Conservation (phyloP, 2,113 vertebrate species). For the Colaptes auratus region DNA sequence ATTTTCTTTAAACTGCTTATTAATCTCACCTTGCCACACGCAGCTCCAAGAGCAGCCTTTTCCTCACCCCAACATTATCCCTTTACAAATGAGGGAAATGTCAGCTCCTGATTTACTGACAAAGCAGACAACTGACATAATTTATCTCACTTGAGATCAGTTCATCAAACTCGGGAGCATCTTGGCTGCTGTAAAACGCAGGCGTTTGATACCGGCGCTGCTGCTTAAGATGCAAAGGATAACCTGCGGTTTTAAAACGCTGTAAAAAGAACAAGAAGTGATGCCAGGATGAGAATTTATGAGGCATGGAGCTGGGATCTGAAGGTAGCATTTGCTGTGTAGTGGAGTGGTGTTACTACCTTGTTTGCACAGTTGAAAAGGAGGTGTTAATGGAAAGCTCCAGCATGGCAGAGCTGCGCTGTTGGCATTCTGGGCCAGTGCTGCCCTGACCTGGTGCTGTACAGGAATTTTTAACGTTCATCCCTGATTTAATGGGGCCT, state of each 20-base stretch:
- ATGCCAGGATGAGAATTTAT: slow-evolving; percentile 70
- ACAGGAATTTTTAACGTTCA: neutral
- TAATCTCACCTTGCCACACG: slow-evolving; percentile 71
- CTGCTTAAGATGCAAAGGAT: slow-evolving; percentile 81
- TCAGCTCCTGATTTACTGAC: slow-evolving; percentile 75
- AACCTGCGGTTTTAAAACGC: slow-evolving; percentile 72
- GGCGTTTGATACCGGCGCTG: slow-evolving; percentile 66
- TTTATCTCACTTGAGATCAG: slow-evolving; percentile 81
- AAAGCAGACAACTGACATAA: slow-evolving; percentile 76
- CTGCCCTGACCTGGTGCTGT: neutral
- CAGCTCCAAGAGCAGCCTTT: slow-evolving; percentile 48
- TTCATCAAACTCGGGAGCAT: slow-evolving; percentile 79
- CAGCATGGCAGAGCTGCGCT: neutral
- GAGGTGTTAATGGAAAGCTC: slow-evolving; percentile 10
- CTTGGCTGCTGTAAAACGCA: slow-evolving; percentile 71
- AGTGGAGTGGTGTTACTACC: slow-evolving; percentile 36
- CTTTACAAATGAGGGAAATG: slow-evolving; percentile 75
- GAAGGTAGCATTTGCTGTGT: slow-evolving; percentile 35
- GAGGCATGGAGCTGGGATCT: slow-evolving; percentile 49
- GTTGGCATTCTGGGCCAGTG: neutral
- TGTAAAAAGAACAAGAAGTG: slow-evolving; percentile 72
- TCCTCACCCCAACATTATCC: slow-evolving; percentile 46
- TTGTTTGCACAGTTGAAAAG: slow-evolving; percentile 60
- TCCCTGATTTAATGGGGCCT: neutral
- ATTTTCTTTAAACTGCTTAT: slow-evolving; percentile 71